phyloP scores from a whole-genome alignment of 2,113 vertebrate genomes.

The Macaca mulatta region DNA sequence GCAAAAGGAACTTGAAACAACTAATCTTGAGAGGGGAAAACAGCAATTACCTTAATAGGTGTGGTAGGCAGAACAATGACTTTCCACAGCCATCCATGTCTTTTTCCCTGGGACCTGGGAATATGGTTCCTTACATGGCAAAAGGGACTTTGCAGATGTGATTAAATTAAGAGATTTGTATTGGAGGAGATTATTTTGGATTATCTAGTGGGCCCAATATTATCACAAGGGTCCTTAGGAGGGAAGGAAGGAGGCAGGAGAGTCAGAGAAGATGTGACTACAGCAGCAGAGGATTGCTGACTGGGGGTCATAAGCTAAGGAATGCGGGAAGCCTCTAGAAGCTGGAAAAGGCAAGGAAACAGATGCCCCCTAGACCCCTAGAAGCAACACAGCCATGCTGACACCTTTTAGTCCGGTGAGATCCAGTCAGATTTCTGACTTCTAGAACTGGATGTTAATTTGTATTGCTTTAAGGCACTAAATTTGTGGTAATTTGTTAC shows the following conservation, averaged over 20 bases:
- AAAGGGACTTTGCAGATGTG: background rate
- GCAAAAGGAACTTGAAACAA: constrained; percentile 40
- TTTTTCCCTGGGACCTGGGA: background rate
- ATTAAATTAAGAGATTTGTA: background rate
- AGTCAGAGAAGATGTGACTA: background rate
- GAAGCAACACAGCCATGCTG: background rate
- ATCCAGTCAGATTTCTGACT: background rate
- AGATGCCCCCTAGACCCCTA: background rate
- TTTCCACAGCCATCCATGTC: background rate
- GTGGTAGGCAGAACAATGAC: background rate
- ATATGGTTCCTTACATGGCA: background rate
- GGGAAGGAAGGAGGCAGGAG: background rate
- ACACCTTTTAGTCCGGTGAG: background rate
- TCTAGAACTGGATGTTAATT: background rate
- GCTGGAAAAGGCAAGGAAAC: background rate
- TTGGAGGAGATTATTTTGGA: background rate
- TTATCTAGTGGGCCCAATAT: background rate
- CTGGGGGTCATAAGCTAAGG: background rate
- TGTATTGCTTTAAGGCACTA: background rate
- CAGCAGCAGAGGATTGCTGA: background rate
- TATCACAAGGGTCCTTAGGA: background rate
- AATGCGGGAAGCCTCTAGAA: background rate
- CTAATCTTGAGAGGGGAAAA: background rate
- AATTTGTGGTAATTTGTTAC: background rate
- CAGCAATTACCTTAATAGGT: background rate